phyloP scores from a whole-genome alignment of 2,888 invertebrate genomes.

The Conus canariensis region DNA sequence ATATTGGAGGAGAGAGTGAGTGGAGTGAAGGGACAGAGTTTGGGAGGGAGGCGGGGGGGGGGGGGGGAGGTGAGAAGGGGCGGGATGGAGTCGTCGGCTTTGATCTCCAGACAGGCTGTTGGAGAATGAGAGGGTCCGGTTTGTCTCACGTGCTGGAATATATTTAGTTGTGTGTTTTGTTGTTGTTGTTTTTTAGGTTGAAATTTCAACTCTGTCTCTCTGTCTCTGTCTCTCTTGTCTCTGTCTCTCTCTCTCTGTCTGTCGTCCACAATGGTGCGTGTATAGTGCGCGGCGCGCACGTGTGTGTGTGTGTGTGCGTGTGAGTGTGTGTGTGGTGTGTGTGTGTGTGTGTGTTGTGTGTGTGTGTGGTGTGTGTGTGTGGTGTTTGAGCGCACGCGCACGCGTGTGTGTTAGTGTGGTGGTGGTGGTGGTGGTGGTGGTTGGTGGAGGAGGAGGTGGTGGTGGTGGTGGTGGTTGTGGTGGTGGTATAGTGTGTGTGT shows the following conservation, averaged over 20 bases:
- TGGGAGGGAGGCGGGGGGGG: not conserved
- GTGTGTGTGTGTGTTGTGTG: too few relatives aligned
- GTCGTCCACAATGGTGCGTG: not conserved
- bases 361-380: not conserved
- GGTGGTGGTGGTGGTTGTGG: too few relatives aligned
- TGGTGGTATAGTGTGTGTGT: too few relatives aligned
- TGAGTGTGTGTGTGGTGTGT: not conserved
- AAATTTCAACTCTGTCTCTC: not conserved
- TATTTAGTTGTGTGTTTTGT: not conserved
- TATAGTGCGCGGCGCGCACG: not conserved
- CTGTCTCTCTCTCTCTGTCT: not conserved
- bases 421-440: too few relatives aligned
- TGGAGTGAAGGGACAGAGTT: not conserved
- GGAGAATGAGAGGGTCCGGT: not conserved
- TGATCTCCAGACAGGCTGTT: not conserved
- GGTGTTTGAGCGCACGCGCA: not conserved
- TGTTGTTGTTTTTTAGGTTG: not conserved
- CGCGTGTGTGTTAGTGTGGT: too few relatives aligned
- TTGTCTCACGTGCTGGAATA: not conserved
- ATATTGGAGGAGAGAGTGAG: not conserved
- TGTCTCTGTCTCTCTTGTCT: not conserved
- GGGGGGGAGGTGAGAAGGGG: not conserved
- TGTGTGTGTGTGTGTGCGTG: not conserved
- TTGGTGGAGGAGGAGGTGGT: too few relatives aligned
- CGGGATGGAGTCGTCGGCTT: not conserved